Conservation (phyloP, 2,113 vertebrate species). For the Ochotona princeps region DNA sequence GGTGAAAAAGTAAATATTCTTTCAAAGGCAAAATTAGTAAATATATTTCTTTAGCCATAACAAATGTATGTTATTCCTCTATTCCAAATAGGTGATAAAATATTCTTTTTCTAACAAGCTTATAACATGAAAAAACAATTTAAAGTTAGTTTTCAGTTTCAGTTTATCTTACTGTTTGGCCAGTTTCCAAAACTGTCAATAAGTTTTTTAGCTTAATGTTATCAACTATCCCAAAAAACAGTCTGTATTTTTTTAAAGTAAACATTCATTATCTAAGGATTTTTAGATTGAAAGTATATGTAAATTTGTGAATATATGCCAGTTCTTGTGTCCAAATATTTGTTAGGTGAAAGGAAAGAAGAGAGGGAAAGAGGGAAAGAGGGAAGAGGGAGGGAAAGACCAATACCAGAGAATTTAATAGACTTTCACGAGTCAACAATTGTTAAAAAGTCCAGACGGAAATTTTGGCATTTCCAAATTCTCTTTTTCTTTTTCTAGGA, state of each 20-base stretch:
- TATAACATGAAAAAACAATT: neutral
- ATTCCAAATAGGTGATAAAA: neutral
- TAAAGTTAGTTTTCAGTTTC: neutral
- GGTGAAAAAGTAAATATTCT: neutral
- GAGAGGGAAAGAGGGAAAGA: no score
- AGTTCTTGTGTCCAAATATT: neutral
- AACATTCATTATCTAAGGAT: neutral
- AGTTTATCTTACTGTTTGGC: neutral
- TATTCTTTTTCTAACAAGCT: no score
- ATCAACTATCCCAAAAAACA: neutral
- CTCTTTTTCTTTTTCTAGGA: neutral
- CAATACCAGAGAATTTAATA: neutral
- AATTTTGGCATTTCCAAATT: constrained; percentile 2
- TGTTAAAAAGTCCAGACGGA: neutral
- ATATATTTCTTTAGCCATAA: constrained; percentile 19
- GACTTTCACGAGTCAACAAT: neutral
- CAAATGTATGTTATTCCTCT: neutral
- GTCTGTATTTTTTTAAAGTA: neutral
- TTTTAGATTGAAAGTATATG: neutral
- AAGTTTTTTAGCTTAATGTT: constrained; percentile 1
- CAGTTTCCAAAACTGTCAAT: constrained; percentile 22
- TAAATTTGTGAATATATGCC: neutral
- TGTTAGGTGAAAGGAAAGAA: neutral
- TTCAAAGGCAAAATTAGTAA: neutral
- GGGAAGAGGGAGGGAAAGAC: neutral